Conservation (phyloP, 1,140 invertebrate species). For the Frieseomelitta varia region DNA sequence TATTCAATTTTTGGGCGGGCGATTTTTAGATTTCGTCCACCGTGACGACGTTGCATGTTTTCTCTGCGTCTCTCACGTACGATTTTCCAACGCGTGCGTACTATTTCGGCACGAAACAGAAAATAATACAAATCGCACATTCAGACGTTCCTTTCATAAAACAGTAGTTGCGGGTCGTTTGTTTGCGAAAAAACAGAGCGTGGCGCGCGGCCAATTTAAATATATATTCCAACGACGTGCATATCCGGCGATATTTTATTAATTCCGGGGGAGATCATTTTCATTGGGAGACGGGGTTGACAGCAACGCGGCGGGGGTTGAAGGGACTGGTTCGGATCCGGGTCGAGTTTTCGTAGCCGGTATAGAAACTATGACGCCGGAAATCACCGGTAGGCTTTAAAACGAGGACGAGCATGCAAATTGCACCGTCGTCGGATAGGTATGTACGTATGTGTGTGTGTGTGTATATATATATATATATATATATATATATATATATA, state of each 20-base stretch:
- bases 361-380: conserved; percentile 47
- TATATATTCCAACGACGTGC: neutral
- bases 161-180: neutral
- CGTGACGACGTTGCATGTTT: too few species aligned
- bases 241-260: neutral
- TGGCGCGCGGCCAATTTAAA: neutral
- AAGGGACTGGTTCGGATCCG: conserved; percentile 7
- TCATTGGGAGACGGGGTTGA: neutral
- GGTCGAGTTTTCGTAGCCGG: conserved; percentile 50
- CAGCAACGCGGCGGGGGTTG: too few species aligned
- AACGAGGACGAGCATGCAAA: conserved; percentile 62
- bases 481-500: too few species aligned
- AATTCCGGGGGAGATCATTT: conserved; percentile 19
- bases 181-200: neutral
- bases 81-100: too few species aligned
- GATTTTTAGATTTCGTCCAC: too few species aligned
- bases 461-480: too few species aligned
- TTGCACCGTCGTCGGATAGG: conserved; percentile 43
- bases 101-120: too few species aligned
- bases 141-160: neutral
- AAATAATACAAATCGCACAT: neutral
- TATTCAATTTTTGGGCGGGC: too few species aligned
- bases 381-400: conserved; percentile 59
- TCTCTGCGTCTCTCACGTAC: too few species aligned
- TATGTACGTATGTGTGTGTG: neutral